phyloP scores from a whole-genome alignment of 2,888 invertebrate genomes.

The Bursaphelenchus okinawaensis region DNA sequence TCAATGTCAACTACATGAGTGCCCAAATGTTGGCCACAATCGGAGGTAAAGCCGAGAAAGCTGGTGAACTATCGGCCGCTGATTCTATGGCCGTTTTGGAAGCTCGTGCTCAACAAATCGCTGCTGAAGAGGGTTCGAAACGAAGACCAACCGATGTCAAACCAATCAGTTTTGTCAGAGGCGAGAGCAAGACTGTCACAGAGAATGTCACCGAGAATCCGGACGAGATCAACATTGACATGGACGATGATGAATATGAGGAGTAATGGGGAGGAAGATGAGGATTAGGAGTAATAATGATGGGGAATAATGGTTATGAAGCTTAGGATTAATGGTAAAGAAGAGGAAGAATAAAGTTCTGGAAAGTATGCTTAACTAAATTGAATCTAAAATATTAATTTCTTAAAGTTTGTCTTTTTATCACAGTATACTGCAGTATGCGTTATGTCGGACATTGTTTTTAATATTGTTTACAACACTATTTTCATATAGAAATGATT shows the following conservation, averaged over 20 bases:
- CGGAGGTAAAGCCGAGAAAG: conserved; percentile 44
- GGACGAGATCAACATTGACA: conserved; percentile 60
- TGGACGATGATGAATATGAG: conserved; percentile 56
- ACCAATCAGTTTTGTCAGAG: conserved; percentile 68
- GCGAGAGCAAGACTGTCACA: conserved; percentile 49
- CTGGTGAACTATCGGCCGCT: conserved; percentile 71
- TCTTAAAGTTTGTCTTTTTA: no score
- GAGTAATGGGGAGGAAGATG: conserved; percentile 38
- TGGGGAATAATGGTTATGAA: background rate
- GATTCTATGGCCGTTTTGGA: conserved; percentile 85
- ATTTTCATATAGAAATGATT: no score
- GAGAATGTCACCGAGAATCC: conserved; percentile 58
- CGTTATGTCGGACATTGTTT: no score
- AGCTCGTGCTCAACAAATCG: conserved; percentile 66
- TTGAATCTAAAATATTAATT: no score
- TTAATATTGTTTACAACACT: no score
- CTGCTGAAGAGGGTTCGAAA: conserved; percentile 34
- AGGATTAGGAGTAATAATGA: background rate
- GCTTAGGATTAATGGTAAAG: no score
- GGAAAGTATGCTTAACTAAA: no score
- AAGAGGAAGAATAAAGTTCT: no score
- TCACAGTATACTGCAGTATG: no score
- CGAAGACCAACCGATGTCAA: conserved; percentile 17
- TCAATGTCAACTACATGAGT: conserved; percentile 97
- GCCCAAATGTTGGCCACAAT: conserved; percentile 79